Evolutionary conservation across 2,113 vertebrate species (phyloP).

Genomic region (Cyprinodon variegatus): DNA sequence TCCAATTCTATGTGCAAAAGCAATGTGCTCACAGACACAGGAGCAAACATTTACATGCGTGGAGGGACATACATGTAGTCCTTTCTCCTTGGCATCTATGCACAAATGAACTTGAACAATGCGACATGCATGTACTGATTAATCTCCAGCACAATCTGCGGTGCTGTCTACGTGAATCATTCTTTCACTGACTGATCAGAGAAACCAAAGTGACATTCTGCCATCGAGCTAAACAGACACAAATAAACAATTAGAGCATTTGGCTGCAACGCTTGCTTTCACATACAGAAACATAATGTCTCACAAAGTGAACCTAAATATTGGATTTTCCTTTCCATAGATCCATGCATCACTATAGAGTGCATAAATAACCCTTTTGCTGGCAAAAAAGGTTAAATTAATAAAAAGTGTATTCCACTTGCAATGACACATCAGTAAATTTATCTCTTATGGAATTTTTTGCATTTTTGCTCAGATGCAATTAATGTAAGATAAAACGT

Average conservation of each 20-base stretch:
- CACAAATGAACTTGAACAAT: constrained; percentile 6
- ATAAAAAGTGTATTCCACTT: constrained; percentile 24
- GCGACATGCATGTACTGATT: constrained; percentile 35
- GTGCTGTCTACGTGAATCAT: constrained; percentile 62
- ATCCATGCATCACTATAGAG: constrained; percentile 40
- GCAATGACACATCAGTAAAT: constrained; percentile 6
- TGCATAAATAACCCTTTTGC: constrained; percentile 29
- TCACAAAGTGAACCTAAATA: constrained; percentile 23
- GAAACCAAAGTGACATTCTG: constrained; percentile 60
- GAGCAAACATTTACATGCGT: constrained; percentile 25
- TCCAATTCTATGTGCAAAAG: constrained; percentile 34
- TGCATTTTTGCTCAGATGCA: not conserved
- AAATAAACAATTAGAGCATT: constrained; percentile 67
- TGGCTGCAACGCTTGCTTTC: constrained; percentile 32
- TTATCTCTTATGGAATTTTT: not conserved
- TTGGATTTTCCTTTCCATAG: not conserved
- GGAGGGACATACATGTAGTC: constrained; percentile 5
- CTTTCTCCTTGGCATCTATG: not conserved
- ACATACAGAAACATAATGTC: constrained; percentile 43
- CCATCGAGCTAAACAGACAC: constrained; percentile 56
- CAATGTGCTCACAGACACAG: constrained; percentile 7
- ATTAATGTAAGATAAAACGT: not conserved
- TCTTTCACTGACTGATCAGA: constrained; percentile 40
- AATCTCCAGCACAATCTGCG: constrained; percentile 56
- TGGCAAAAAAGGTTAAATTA: constrained; percentile 26